Percentiles rank a stretch among this genome's conserved stretches.
Evolutionary conservation across 2,797 vertebrate genomes (phyloP).

Genomic region (Knipowitschia caucasica): DNA sequence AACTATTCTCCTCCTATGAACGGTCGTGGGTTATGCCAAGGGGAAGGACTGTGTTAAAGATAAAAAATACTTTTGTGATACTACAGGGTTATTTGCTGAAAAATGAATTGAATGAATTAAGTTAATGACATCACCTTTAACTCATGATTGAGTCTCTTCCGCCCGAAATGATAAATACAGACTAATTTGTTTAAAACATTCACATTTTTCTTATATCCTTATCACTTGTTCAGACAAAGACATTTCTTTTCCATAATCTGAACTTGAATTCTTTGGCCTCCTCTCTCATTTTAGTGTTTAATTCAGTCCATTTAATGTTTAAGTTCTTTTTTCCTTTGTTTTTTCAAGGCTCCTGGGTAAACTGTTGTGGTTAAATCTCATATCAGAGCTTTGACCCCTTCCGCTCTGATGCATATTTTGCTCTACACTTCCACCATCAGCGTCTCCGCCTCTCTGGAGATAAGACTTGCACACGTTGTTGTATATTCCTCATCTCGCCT

Average conservation of each 20-base stretch:
- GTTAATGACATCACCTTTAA: no score
- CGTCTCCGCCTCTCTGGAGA: constrained; percentile 44
- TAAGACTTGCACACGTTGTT: constrained; percentile 50
- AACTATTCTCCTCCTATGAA: no score
- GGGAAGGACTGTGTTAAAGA: no score
- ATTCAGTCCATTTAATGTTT: constrained; percentile 31
- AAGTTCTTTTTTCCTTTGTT: constrained; percentile 41
- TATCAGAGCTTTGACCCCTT: constrained; percentile 34
- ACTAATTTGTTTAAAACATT: no score
- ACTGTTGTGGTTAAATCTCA: constrained; percentile 50
- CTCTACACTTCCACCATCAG: constrained; percentile 32
- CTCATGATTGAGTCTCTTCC: no score
- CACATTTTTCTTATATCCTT: background rate
- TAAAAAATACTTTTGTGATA: no score
- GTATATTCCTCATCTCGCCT: constrained; percentile 55
- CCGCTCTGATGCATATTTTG: constrained; percentile 30
- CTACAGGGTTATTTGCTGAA: no score
- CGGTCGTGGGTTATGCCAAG: no score
- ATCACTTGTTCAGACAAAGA: background rate
- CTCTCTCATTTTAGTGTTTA: constrained; percentile 24
- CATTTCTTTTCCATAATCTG: constrained; percentile 1
- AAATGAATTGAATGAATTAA: no score
- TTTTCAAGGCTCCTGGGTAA: constrained; percentile 32
- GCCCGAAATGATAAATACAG: no score
- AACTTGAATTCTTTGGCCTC: constrained; percentile 10